Percentiles rank a stretch among this genome's conserved stretches.
These are phyloP conservation scores for Rhagologus leucostigma DNA, from an alignment of 2,113 vertebrate genomes.

Conservation along the genomic window DNA sequence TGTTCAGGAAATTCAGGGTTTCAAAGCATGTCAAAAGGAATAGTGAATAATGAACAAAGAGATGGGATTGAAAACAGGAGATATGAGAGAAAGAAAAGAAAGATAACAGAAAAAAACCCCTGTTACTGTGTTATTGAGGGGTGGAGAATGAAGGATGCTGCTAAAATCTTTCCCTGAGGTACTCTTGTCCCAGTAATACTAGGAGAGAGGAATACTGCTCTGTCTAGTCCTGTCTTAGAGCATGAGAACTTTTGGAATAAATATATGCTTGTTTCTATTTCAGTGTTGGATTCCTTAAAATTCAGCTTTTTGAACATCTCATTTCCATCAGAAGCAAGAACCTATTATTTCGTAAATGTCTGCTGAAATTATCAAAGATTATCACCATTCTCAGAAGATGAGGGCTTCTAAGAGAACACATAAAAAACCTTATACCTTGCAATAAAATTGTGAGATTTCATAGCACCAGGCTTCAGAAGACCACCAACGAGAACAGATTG, in stretches of 20 bases:
- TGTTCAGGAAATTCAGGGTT: not conserved
- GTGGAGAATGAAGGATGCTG: not conserved
- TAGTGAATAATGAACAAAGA: not conserved
- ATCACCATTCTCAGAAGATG: not conserved
- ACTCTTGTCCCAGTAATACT: not conserved
- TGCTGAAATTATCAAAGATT: conserved; percentile 13
- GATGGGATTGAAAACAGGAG: not conserved
- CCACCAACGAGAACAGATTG: not conserved
- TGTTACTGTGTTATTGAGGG: rapidly evolving
- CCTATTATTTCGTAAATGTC: not conserved
- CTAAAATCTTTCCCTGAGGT: not conserved
- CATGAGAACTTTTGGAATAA: not conserved
- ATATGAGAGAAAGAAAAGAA: not conserved
- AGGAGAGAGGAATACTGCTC: not conserved
- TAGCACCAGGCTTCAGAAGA: not conserved
- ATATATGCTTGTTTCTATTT: not conserved
- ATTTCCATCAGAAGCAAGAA: not conserved
- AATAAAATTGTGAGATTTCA: not conserved
- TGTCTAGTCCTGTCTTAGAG: not conserved
- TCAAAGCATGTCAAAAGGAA: conserved; percentile 7
- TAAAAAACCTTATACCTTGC: not conserved
- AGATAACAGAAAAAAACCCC: not conserved
- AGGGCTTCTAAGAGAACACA: not conserved
- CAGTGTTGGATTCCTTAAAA: not conserved
- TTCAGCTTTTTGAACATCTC: not conserved